Conservation (phyloP, 2,113 vertebrate species). For the Glareola pratincola region DNA sequence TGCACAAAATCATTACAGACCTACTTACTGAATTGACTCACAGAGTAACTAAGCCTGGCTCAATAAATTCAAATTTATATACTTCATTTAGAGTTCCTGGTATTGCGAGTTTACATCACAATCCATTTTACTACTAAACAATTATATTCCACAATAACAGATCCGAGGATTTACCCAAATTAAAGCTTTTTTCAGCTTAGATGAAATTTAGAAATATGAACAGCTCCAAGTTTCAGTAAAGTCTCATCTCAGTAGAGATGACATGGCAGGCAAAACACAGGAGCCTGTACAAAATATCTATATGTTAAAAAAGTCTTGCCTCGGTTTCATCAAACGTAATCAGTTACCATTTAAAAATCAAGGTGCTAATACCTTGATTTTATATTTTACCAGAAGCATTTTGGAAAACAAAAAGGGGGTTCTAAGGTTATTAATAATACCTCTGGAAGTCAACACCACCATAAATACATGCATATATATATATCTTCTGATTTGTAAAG, state of each 20-base stretch:
- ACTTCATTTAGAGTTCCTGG: neutral
- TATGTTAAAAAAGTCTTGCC: neutral
- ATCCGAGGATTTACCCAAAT: neutral
- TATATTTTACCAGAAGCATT: neutral
- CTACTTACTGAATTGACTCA: conserved; percentile 1
- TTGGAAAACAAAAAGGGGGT: neutral
- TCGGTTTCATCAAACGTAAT: neutral
- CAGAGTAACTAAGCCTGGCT: neutral
- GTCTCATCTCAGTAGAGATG: neutral
- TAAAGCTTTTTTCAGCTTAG: neutral
- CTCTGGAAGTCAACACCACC: neutral
- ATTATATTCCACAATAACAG: neutral
- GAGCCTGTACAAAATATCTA: neutral
- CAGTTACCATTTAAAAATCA: neutral
- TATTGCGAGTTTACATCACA: neutral
- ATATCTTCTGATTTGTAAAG: neutral
- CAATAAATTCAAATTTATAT: conserved; percentile 13
- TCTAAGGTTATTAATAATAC: neutral
- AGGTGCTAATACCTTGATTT: neutral
- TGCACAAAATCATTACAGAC: conserved; percentile 33
- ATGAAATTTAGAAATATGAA: neutral
- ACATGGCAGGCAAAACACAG: neutral
- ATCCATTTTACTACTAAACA: neutral
- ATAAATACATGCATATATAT: neutral
- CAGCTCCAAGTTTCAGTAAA: neutral